These are phyloP conservation scores for Polyommatus iphigenia DNA, from an alignment of 2,888 invertebrate species.

Conservation along the genomic window DNA sequence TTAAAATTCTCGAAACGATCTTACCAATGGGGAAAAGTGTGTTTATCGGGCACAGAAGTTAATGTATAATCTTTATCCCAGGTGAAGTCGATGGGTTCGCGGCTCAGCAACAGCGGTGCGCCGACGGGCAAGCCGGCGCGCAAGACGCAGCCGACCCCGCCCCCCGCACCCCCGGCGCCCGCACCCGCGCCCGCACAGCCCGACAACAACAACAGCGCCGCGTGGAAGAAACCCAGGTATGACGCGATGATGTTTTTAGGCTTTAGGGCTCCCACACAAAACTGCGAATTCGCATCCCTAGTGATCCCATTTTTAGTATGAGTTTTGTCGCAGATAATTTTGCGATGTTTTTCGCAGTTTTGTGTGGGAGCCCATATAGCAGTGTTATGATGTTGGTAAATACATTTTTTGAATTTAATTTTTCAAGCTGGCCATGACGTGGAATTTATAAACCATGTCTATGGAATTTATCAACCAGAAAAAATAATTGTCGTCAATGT, in stretches of 20 bases:
- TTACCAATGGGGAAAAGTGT: background rate
- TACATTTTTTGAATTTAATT: background rate
- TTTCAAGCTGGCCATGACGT: too few species aligned
- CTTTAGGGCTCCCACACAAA: too few species aligned
- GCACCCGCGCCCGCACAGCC: conserved; percentile 35
- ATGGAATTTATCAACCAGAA: too few species aligned
- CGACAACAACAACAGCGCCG: conserved; percentile 66
- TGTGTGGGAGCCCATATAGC: background rate
- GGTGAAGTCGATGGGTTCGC: conserved; percentile 71
- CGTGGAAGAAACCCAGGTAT: conserved; percentile 75
- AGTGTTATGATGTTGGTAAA: background rate
- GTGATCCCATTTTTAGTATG: too few species aligned
- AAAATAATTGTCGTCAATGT: too few species aligned
- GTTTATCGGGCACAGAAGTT: background rate
- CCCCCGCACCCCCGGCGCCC: conserved; percentile 30
- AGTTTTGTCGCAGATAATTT: too few species aligned
- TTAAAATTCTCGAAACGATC: too few species aligned
- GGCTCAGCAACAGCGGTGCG: conserved; percentile 50
- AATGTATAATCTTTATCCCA: conserved; percentile 33
- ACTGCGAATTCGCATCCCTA: too few species aligned
- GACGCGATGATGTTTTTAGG: background rate
- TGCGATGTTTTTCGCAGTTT: too few species aligned
- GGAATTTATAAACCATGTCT: too few species aligned
- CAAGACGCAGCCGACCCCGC: conserved; percentile 39
- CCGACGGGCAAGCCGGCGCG: conserved; percentile 43